phyloP scores from a whole-genome alignment of 2,797 vertebrate species.

The Petrocephalus sullivani region DNA sequence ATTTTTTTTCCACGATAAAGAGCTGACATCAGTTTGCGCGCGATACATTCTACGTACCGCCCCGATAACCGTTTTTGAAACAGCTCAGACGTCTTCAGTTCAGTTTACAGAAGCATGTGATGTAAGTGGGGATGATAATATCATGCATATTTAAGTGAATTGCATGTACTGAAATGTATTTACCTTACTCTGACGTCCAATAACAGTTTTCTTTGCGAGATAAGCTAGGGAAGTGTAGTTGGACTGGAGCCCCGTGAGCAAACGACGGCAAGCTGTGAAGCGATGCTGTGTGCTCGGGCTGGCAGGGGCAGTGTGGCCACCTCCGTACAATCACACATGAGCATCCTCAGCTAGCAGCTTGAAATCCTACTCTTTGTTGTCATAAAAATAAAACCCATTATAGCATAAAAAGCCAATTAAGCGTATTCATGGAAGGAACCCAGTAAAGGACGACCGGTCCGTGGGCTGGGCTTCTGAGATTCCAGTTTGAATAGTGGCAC shows the following conservation, averaged over 20 bases:
- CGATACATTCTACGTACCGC: background rate
- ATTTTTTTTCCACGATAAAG: background rate
- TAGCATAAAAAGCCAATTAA: conserved; percentile 2
- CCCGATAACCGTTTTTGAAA: background rate
- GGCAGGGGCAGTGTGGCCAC: background rate
- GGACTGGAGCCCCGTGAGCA: background rate
- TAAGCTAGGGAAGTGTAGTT: background rate
- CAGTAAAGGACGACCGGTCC: background rate
- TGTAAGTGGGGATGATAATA: background rate
- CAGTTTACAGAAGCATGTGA: background rate
- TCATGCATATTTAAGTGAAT: background rate
- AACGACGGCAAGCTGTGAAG: background rate
- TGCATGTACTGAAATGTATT: background rate
- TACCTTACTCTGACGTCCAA: background rate
- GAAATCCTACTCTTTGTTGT: background rate
- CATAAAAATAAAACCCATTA: conserved; percentile 12
- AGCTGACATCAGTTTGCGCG: background rate
- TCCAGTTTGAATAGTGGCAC: background rate
- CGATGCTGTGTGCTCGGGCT: background rate
- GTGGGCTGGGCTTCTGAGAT: background rate
- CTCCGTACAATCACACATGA: background rate
- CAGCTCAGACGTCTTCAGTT: background rate
- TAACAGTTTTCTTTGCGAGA: background rate
- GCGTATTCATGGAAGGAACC: background rate
- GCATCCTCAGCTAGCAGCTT: background rate